These are phyloP conservation scores for Serripes groenlandicus DNA, from an alignment of 2,888 invertebrate genomes.

Conservation along the genomic window DNA sequence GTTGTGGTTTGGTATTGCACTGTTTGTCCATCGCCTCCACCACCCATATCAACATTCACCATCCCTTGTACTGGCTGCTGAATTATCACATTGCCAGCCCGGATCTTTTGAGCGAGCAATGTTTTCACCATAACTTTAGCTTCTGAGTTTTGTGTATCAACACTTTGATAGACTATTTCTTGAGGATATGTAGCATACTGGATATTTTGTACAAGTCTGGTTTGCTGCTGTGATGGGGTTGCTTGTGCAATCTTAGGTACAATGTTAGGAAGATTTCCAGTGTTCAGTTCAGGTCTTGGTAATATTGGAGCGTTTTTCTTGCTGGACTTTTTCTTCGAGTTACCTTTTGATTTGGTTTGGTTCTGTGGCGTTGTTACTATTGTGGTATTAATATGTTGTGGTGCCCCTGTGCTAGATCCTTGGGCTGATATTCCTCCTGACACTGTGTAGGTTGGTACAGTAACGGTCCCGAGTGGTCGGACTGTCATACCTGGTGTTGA, in stretches of 20 bases:
- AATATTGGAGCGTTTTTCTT: slow-evolving; percentile 62
- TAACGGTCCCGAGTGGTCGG: slow-evolving; percentile 29
- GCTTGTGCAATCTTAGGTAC: slow-evolving; percentile 80
- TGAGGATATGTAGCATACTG: slow-evolving; percentile 60
- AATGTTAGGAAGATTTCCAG: slow-evolving; percentile 39
- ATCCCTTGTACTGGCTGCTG: slow-evolving; percentile 59
- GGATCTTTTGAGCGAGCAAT: slow-evolving; percentile 94
- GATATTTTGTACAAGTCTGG: slow-evolving; percentile 86
- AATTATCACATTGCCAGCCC: slow-evolving; percentile 63
- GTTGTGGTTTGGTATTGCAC: slow-evolving; percentile 60
- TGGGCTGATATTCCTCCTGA: slow-evolving; percentile 48
- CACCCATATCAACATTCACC: slow-evolving; percentile 48
- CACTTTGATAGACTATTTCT: slow-evolving; percentile 59
- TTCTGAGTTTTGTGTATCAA: slow-evolving; percentile 71
- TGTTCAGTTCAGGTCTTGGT: slow-evolving; percentile 49
- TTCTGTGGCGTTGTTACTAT: slow-evolving; percentile 13
- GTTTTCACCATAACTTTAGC: slow-evolving; percentile 96
- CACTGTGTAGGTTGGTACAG: slow-evolving; percentile 42
- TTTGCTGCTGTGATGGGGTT: slow-evolving; percentile 87
- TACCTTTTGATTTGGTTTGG: slow-evolving; percentile 31
- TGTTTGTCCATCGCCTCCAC: slow-evolving; percentile 52
- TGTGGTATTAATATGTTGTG: slow-evolving; percentile 22
- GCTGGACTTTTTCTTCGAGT: slow-evolving; percentile 37
- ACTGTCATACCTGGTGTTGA: background rate
- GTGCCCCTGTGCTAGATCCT: slow-evolving; percentile 36